Evolutionary conservation across 2,888 invertebrate species (phyloP).

Genomic region (Mystacides longicornis): DNA sequence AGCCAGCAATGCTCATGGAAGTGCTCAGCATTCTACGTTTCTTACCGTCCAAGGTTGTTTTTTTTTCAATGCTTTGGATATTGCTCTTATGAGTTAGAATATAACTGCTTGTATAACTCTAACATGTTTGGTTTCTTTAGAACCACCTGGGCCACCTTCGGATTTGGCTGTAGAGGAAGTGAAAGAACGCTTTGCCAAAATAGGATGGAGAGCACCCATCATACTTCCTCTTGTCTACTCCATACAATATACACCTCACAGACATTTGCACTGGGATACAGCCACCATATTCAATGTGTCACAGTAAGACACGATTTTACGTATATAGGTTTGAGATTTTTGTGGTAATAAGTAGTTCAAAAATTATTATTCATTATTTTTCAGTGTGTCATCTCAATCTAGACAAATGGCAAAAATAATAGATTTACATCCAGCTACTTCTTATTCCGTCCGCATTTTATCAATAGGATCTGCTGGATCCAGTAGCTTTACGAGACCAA

Average conservation of each 20-base stretch:
- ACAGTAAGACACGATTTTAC: slow-evolving; percentile 34
- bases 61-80: too few relatives aligned
- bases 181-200: slow-evolving; percentile 36
- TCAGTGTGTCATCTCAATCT: slow-evolving; percentile 29
- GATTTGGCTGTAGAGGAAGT: slow-evolving; percentile 43
- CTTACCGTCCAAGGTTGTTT: slow-evolving; percentile 40
- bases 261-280: slow-evolving; percentile 39
- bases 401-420: slow-evolving; percentile 40
- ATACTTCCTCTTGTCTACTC: slow-evolving; percentile 41
- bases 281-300: slow-evolving; percentile 42
- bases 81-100: too few relatives aligned
- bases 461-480: slow-evolving; percentile 44
- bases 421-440: slow-evolving; percentile 39
- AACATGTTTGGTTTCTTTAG: slow-evolving; percentile 29
- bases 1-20: slow-evolving; percentile 43
- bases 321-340: too few relatives aligned
- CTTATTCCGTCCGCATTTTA: slow-evolving; percentile 40
- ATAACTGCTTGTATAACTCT: not conserved
- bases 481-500: slow-evolving; percentile 40
- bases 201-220: slow-evolving; percentile 42
- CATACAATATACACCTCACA: slow-evolving; percentile 39
- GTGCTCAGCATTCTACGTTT: slow-evolving; percentile 36
- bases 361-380: not conserved
- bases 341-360: not conserved
- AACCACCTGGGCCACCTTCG: slow-evolving; percentile 42